A percentile compares a stretch with the other conserved stretches of the same genome.
These are phyloP conservation scores for Lipophrys pholis DNA, from an alignment of 2,113 vertebrate genomes.

Conservation along the genomic window DNA sequence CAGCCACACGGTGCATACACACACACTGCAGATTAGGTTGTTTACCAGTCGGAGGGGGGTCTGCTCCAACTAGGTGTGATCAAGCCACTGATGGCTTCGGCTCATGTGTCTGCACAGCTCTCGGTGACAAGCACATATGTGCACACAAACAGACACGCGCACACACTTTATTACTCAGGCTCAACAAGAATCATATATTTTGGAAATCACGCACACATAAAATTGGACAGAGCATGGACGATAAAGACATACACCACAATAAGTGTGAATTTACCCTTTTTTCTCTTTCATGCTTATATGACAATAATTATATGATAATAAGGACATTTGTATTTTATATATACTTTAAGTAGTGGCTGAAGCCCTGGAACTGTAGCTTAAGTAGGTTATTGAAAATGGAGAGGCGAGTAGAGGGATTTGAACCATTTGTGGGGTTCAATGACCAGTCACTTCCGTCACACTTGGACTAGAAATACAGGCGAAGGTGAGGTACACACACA, in stretches of 20 bases:
- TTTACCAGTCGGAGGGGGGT: constrained; percentile 78
- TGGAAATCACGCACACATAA: constrained; percentile 20
- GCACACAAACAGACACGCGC: constrained; percentile 23
- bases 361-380: no score
- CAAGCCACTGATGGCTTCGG: constrained; percentile 72
- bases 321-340: no score
- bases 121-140: constrained; percentile 29
- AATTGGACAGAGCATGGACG: neutral
- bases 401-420: no score
- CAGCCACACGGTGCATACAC: constrained; percentile 29
- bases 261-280: neutral
- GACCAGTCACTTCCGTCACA: no score
- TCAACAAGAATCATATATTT: constrained; percentile 33
- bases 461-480: no score
- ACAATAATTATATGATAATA: no score
- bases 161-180: neutral
- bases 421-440: no score
- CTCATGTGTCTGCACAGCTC: constrained; percentile 79
- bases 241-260: constrained; percentile 5
- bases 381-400: no score
- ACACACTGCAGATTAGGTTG: constrained; percentile 73
- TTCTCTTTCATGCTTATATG: no score
- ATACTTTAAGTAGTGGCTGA: no score
- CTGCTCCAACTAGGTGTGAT: constrained; percentile 70
- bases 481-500: no score